A percentile compares a stretch with the other conserved stretches of the same genome.
phyloP scores from a whole-genome alignment of 2,797 vertebrate genomes.

The Poeciliopsis gracilis region DNA sequence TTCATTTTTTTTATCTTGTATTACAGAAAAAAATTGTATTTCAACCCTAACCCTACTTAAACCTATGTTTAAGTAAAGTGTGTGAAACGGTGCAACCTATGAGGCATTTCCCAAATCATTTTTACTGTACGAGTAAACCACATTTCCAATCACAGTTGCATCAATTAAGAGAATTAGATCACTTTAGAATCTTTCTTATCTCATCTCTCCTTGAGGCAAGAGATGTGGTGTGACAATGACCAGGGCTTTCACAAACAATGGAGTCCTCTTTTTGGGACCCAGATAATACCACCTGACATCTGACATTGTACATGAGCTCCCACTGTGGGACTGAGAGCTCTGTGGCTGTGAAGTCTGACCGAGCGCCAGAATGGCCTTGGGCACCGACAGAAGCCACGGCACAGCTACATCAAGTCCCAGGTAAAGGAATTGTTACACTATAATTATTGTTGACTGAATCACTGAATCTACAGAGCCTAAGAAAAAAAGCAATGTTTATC shows the following conservation, averaged over 20 bases:
- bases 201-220: conserved; percentile 66
- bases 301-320: conserved; percentile 75
- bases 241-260: conserved; percentile 74
- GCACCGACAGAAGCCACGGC: conserved; percentile 36
- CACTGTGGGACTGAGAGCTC: conserved; percentile 62
- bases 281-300: conserved; percentile 78
- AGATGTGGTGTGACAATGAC: conserved; percentile 73
- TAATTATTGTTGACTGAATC: conserved; percentile 40
- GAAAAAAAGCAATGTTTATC: conserved; percentile 45
- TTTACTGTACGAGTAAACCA: conserved; percentile 42
- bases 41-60: background rate
- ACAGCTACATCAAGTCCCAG: conserved; percentile 51
- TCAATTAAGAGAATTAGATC: conserved; percentile 66
- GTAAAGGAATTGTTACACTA: conserved; percentile 35
- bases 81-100: conserved; percentile 10
- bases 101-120: conserved; percentile 21
- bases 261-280: conserved; percentile 51
- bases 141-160: conserved; percentile 43
- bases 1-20: background rate
- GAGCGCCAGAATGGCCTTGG: conserved; percentile 37
- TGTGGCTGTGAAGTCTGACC: conserved; percentile 58
- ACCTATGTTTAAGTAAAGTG: background rate
- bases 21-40: background rate
- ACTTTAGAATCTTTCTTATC: conserved; percentile 61
- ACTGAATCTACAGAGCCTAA: conserved; percentile 15